Evolutionary conservation across 2,888 invertebrate species (phyloP).

Genomic region (Nebria brevicollis): DNA sequence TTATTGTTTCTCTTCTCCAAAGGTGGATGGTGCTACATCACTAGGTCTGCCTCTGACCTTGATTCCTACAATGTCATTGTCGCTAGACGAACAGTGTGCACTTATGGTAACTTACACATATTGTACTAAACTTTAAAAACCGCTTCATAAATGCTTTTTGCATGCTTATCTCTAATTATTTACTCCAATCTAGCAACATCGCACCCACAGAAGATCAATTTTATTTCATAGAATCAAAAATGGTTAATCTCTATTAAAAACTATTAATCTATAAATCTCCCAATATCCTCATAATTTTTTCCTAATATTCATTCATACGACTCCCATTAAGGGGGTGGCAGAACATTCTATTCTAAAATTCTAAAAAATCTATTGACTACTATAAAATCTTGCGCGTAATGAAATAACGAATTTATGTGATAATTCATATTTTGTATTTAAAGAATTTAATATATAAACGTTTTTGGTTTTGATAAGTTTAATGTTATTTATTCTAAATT

Average conservation of each 20-base stretch:
- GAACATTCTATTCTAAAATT: no score
- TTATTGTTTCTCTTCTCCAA: constrained; percentile 55
- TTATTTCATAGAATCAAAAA: neutral
- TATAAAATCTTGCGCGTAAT: no score
- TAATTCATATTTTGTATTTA: no score
- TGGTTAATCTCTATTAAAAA: neutral
- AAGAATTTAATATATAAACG: neutral
- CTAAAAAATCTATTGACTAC: no score
- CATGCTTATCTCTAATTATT: neutral
- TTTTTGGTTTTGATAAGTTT: neutral
- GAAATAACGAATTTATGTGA: no score
- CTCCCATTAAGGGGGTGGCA: no score
- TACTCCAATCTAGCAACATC: neutral
- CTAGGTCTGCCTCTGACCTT: constrained; percentile 66
- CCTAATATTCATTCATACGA: no score
- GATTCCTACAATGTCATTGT: constrained; percentile 60
- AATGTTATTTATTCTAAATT: neutral
- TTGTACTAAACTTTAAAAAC: neutral
- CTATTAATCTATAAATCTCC: no score
- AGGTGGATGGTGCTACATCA: constrained; percentile 68
- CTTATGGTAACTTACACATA: constrained; percentile 60
- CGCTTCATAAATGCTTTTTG: neutral
- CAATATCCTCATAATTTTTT: no score
- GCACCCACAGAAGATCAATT: neutral
- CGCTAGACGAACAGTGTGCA: constrained; percentile 63